Evolutionary conservation across 2,888 invertebrate species (phyloP).

Genomic region (Pyrrhia umbra): DNA sequence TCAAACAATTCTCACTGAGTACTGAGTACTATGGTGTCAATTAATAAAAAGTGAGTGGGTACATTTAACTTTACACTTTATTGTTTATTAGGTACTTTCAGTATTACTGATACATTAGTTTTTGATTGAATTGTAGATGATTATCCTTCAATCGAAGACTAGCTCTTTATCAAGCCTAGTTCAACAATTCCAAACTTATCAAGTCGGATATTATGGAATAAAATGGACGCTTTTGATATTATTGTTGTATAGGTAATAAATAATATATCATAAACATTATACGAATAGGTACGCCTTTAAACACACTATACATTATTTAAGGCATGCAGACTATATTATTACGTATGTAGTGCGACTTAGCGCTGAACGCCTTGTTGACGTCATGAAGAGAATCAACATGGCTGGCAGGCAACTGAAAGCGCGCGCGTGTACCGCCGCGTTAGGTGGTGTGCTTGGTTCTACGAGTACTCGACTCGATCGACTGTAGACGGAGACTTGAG

Average conservation of each 20-base stretch:
- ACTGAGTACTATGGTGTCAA: too few species aligned
- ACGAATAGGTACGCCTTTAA: background rate
- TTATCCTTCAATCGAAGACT: too few species aligned
- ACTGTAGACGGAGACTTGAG: constrained; percentile 67
- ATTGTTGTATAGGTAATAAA: background rate
- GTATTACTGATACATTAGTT: too few species aligned
- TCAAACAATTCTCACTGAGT: background rate
- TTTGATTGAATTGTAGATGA: too few species aligned
- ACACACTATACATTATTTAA: constrained; percentile 7
- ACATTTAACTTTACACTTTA: too few species aligned
- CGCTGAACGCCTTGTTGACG: constrained; percentile 73
- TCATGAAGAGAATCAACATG: constrained; percentile 83
- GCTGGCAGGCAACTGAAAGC: constrained; percentile 78
- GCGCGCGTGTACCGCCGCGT: constrained; percentile 76
- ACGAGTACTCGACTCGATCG: constrained; percentile 77
- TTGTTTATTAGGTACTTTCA: too few species aligned
- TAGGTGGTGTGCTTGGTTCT: constrained; percentile 72
- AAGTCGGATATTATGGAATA: too few species aligned
- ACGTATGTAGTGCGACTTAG: constrained; percentile 22
- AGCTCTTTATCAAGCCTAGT: too few species aligned
- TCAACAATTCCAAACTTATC: too few species aligned
- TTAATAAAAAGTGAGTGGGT: too few species aligned
- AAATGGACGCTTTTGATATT: too few species aligned
- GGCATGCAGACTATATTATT: constrained; percentile 1
- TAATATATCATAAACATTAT: background rate